phyloP scores from a whole-genome alignment of 2,113 vertebrate species.

The Propithecus coquereli region DNA sequence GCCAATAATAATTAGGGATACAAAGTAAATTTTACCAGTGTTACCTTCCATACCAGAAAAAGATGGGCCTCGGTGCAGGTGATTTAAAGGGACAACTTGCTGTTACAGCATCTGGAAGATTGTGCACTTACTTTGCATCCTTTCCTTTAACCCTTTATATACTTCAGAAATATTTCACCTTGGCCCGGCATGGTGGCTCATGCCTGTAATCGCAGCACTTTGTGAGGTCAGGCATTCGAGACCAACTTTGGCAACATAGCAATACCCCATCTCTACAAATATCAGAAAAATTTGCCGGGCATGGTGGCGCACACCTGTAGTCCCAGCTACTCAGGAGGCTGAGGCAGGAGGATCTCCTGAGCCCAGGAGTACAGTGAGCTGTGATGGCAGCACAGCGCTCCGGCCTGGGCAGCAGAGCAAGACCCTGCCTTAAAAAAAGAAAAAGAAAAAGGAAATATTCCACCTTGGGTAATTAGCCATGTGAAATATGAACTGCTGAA shows the following conservation, averaged over 20 bases:
- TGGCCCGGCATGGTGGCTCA: neutral
- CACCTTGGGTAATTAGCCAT: neutral
- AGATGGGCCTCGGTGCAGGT: neutral
- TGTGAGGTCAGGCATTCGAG: too few relatives aligned
- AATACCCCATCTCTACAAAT: too few relatives aligned
- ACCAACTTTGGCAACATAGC: too few relatives aligned
- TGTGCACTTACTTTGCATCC: neutral
- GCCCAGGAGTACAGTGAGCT: too few relatives aligned
- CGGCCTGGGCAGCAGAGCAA: too few relatives aligned
- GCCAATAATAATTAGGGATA: neutral
- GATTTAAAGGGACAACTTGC: neutral
- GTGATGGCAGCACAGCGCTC: too few relatives aligned
- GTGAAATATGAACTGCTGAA: neutral
- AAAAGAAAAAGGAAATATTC: neutral
- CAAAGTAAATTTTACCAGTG: neutral
- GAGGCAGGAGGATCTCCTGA: too few relatives aligned
- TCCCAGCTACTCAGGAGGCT: too few relatives aligned
- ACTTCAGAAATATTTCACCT: neutral
- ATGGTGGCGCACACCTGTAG: too few relatives aligned
- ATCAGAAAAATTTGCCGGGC: too few relatives aligned
- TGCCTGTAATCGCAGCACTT: too few relatives aligned
- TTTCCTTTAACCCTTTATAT: slow-evolving; percentile 3
- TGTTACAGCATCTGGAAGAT: neutral
- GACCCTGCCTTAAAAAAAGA: too few relatives aligned
- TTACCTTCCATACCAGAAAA: neutral